Percentiles rank a stretch among this genome's conserved stretches.
Conservation (phyloP, 2,888 invertebrate species). For the Coenonympha arcania region DNA sequence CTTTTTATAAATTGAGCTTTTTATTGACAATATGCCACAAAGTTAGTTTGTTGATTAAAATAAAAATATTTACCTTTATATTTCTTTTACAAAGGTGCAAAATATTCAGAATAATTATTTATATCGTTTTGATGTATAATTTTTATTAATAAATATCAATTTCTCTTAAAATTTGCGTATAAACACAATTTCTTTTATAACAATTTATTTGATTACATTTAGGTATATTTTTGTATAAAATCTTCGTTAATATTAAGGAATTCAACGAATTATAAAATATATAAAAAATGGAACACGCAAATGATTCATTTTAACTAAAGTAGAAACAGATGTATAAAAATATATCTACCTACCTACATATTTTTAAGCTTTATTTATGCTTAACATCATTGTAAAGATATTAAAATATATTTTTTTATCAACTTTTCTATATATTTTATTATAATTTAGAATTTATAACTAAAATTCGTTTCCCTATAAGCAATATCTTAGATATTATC, state of each 20-base stretch:
- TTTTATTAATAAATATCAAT: neutral
- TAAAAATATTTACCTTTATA: no score
- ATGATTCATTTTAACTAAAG: neutral
- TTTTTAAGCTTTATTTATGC: no score
- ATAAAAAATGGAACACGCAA: neutral
- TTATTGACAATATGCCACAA: neutral
- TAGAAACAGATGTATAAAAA: neutral
- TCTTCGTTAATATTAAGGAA: neutral
- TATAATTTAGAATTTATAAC: neutral
- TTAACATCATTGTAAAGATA: no score
- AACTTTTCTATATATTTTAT: no score
- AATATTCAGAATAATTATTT: no score
- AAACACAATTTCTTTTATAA: neutral
- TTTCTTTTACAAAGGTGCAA: neutral
- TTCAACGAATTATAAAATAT: conserved; percentile 7
- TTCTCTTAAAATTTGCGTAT: neutral
- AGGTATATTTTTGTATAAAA: neutral
- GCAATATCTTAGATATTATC: conserved; percentile 17
- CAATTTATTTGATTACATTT: neutral
- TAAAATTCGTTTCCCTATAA: neutral
- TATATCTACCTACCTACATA: no score
- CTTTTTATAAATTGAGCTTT: conserved; percentile 4
- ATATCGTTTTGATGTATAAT: no score
- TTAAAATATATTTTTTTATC: neutral
- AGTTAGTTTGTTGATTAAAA: neutral